A percentile compares a stretch with the other conserved stretches of the same genome.
phyloP scores from a whole-genome alignment of 2,113 vertebrate species.

The Tragelaphus imberbis region DNA sequence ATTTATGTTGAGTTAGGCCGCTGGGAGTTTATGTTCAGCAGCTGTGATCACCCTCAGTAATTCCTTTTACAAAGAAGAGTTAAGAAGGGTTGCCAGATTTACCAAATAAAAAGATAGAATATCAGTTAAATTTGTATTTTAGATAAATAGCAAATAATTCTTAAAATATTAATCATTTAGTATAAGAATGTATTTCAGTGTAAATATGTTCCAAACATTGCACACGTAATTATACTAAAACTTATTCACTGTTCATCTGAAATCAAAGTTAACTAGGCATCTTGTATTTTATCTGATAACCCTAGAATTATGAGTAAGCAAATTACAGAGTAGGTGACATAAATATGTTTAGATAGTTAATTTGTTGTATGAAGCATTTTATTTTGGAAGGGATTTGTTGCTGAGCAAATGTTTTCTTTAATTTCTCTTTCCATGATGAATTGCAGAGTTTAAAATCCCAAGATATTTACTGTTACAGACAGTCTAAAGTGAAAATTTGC shows the following conservation, averaged over 20 bases:
- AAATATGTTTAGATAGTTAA: not conserved
- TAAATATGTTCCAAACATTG: not conserved
- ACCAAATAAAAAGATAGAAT: not conserved
- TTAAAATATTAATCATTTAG: not conserved
- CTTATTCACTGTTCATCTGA: not conserved
- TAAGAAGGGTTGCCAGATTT: not conserved
- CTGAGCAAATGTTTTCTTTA: not conserved
- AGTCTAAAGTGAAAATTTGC: constrained; percentile 16
- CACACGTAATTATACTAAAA: not conserved
- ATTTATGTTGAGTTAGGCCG: not conserved
- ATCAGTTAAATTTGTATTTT: not conserved
- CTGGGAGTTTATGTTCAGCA: not conserved
- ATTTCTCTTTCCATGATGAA: not conserved
- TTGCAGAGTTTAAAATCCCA: not conserved
- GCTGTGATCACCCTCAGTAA: not conserved
- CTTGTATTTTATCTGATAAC: not conserved
- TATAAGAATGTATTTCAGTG: not conserved
- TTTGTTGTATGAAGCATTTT: not conserved
- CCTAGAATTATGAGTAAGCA: not conserved
- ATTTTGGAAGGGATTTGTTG: not conserved
- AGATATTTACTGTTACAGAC: not conserved
- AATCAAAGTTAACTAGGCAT: not conserved
- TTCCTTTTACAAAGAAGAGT: not conserved
- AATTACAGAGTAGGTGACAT: not conserved
- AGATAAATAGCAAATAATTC: not conserved